Evolutionary conservation across 2,797 vertebrate species (phyloP).

Genomic region (Xiphophorus birchmanni): DNA sequence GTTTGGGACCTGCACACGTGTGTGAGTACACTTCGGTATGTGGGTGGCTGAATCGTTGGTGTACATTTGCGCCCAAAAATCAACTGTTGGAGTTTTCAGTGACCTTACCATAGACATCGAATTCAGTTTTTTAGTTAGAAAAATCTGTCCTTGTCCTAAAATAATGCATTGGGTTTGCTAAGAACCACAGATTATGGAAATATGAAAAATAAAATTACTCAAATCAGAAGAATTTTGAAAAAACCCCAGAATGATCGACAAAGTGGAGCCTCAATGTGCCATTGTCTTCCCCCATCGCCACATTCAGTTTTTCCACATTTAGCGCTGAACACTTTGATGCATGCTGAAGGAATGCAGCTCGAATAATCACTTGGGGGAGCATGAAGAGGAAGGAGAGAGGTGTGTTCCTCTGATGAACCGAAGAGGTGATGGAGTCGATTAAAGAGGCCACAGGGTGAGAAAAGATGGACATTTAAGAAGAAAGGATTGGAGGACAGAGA

Average conservation of each 20-base stretch:
- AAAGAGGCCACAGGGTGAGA: conserved; percentile 77
- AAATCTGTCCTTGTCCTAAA: conserved; percentile 56
- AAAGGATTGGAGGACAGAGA: conserved; percentile 50
- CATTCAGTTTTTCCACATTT: conserved; percentile 85
- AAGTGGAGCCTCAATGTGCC: conserved; percentile 64
- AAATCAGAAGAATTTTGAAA: conserved; percentile 49
- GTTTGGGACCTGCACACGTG: conserved; percentile 83
- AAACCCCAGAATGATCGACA: conserved; percentile 67
- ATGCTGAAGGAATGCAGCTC: conserved; percentile 77
- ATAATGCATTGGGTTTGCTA: conserved; percentile 15
- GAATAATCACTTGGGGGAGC: conserved; percentile 72
- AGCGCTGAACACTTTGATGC: conserved; percentile 79
- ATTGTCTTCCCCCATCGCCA: conserved; percentile 69
- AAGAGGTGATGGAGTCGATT: conserved; percentile 79
- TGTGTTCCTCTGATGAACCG: conserved; percentile 73
- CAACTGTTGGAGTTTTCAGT: conserved; percentile 43
- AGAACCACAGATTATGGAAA: conserved; percentile 8
- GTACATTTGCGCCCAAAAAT: conserved; percentile 53
- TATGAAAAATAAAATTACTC: conserved; percentile 50
- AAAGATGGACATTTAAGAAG: conserved; percentile 73
- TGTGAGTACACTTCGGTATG: conserved; percentile 78
- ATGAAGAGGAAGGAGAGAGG: conserved; percentile 41
- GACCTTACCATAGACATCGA: conserved; percentile 45
- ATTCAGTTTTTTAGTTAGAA: conserved; percentile 46
- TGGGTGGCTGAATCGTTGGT: conserved; percentile 51